Percentiles rank a stretch among this genome's conserved stretches.
These are phyloP conservation scores for Agonopterix arenella DNA, from an alignment of 2,888 invertebrate genomes.

Conservation along the genomic window DNA sequence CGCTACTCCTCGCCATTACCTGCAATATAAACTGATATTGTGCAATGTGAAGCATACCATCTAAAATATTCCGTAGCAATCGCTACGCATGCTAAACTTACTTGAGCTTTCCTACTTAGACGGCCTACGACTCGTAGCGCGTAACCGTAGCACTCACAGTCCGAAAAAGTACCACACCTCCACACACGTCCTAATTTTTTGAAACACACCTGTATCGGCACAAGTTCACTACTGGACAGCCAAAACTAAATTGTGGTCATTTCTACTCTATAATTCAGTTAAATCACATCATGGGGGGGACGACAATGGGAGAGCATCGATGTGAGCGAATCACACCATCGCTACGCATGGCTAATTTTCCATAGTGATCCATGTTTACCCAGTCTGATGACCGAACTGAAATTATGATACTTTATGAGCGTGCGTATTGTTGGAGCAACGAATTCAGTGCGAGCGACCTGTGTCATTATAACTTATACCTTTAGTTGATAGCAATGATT, in stretches of 20 bases:
- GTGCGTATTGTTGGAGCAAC: constrained; percentile 30
- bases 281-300: constrained; percentile 72
- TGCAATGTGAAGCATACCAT: too few species aligned
- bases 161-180: constrained; percentile 28
- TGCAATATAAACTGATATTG: too few species aligned
- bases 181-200: constrained; percentile 22
- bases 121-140: constrained; percentile 48
- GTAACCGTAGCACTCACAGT: constrained; percentile 43
- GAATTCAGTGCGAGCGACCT: constrained; percentile 39
- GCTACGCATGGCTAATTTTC: constrained; percentile 69
- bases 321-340: constrained; percentile 75
- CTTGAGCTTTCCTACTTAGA: constrained; percentile 42
- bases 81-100: constrained; percentile 30
- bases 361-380: constrained; percentile 51
- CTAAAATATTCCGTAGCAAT: neutral
- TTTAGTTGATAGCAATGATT: constrained; percentile 6
- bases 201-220: constrained; percentile 19
- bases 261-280: constrained; percentile 72
- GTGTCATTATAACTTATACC: constrained; percentile 28
- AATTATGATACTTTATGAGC: constrained; percentile 49
- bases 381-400: constrained; percentile 51
- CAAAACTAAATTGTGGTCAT: constrained; percentile 68
- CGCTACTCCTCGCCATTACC: too few species aligned
- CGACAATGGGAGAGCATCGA: constrained; percentile 71
- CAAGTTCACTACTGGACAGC: constrained; percentile 57